These are phyloP conservation scores for Emys orbicularis DNA, from an alignment of 2,797 vertebrate species.

Conservation along the genomic window DNA sequence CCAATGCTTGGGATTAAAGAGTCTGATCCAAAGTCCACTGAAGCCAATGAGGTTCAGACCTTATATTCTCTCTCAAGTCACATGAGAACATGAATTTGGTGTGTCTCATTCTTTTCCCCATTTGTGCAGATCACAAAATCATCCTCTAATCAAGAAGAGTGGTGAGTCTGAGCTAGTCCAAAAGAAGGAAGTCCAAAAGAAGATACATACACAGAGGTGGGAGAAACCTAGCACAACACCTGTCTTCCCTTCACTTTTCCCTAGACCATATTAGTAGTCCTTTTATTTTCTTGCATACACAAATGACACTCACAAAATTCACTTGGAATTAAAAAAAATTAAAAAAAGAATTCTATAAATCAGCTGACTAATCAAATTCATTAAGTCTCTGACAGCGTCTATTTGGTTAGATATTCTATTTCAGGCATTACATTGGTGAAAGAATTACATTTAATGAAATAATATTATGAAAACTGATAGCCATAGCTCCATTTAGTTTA, in stretches of 20 bases:
- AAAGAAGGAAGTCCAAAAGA: not conserved
- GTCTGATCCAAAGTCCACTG: not conserved
- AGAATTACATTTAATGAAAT: not conserved
- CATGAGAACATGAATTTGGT: not conserved
- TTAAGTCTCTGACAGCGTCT: not conserved
- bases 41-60: conserved; percentile 19
- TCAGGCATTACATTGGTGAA: not conserved
- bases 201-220: not conserved
- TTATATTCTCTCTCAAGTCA: conserved; percentile 20
- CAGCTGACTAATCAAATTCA: not conserved
- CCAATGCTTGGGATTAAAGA: not conserved
- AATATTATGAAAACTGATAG: not conserved
- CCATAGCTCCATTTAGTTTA: not conserved
- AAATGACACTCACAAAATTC: not conserved
- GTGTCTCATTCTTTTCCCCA: not conserved
- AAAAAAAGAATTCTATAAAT: not conserved
- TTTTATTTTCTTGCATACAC: not conserved
- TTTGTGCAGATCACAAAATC: not conserved
- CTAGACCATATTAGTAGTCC: not conserved
- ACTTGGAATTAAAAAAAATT: not conserved
- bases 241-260: not conserved
- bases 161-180: not conserved
- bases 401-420: not conserved
- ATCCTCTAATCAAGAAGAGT: not conserved
- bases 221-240: not conserved